Evolutionary conservation across 2,797 vertebrate genomes (phyloP).

Genomic region (Melanotaenia parkinsoni): DNA sequence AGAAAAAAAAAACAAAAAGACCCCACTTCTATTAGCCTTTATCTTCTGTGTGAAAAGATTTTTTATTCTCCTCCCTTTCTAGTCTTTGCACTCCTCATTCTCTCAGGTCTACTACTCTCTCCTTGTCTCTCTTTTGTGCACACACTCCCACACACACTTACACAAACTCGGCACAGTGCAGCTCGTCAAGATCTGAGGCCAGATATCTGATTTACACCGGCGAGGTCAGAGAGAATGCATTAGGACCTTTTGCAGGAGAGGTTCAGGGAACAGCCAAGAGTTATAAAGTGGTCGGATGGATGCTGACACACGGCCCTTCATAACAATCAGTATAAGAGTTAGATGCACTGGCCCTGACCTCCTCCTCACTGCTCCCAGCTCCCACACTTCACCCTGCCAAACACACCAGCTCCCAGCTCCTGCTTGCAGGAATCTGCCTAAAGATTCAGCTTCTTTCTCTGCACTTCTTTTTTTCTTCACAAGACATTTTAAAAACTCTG

Average conservation of each 20-base stretch:
- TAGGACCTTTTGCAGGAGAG: constrained; percentile 76
- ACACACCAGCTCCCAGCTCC: constrained; percentile 26
- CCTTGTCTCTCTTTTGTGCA: neutral
- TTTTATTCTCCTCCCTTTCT: neutral
- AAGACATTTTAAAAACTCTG: constrained; percentile 25
- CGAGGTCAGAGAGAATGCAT: constrained; percentile 84
- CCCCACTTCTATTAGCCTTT: no score
- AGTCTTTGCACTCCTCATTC: neutral
- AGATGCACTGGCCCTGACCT: constrained; percentile 74
- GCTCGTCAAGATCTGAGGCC: constrained; percentile 70
- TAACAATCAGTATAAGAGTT: constrained; percentile 79
- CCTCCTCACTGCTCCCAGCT: constrained; percentile 52
- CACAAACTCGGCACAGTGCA: constrained; percentile 25
- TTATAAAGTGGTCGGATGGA: constrained; percentile 79
- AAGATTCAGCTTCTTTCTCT: constrained; percentile 1
- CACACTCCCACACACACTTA: constrained; percentile 16
- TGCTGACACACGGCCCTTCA: constrained; percentile 77
- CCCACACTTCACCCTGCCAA: constrained; percentile 26
- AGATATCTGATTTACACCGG: constrained; percentile 79
- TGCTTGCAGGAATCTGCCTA: constrained; percentile 4
- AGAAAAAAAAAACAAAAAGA: neutral
- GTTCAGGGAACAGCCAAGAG: constrained; percentile 63
- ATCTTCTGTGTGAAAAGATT: neutral
- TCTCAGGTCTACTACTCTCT: neutral
- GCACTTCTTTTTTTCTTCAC: neutral